phyloP scores from a whole-genome alignment of 2,888 invertebrate genomes.

The Lycophotia porphyrea region DNA sequence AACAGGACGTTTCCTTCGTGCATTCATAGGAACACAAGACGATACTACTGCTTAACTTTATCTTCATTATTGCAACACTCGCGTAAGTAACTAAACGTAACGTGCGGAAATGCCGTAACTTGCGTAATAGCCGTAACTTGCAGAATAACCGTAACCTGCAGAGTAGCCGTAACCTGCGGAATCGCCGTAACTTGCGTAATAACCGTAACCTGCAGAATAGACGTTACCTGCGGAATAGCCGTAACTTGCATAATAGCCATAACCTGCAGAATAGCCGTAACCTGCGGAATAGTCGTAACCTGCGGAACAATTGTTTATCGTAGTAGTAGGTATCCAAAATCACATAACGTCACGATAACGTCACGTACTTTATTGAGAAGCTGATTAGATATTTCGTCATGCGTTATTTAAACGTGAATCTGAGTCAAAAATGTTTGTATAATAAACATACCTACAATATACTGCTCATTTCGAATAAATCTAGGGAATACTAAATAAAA shows the following conservation, averaged over 20 bases:
- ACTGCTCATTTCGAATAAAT: not conserved
- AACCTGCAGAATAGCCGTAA: too few relatives aligned
- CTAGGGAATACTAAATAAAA: not conserved
- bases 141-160: not conserved
- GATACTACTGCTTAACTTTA: not conserved
- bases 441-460: not conserved
- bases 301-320: not conserved
- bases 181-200: not conserved
- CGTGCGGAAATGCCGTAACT: too few relatives aligned
- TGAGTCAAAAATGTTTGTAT: slow-evolving; percentile 17
- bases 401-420: slow-evolving; percentile 12
- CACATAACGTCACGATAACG: not conserved
- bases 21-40: not conserved
- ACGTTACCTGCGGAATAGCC: too few relatives aligned
- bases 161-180: not conserved
- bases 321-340: not conserved
- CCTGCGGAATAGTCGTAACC: not conserved
- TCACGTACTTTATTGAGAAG: not conserved
- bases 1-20: too few relatives aligned
- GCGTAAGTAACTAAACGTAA: too few relatives aligned
- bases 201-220: too few relatives aligned
- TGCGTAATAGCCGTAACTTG: too few relatives aligned
- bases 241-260: too few relatives aligned
- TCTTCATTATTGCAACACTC: not conserved
- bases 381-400: slow-evolving; percentile 27